These are phyloP conservation scores for Stenodema calcarata DNA, from an alignment of 2,888 invertebrate species.

Conservation along the genomic window DNA sequence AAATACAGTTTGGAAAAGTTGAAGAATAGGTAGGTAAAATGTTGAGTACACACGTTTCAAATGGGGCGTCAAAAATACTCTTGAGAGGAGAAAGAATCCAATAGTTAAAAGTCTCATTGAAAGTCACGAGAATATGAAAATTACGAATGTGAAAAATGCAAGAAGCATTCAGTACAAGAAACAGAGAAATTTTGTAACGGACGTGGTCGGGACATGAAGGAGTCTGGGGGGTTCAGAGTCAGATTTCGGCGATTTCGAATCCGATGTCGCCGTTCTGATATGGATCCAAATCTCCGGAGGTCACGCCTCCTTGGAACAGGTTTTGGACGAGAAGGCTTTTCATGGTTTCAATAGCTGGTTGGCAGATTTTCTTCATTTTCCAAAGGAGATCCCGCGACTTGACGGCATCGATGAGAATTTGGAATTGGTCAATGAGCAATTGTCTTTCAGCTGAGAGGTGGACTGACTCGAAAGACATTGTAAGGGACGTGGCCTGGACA, in stretches of 20 bases:
- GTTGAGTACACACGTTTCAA: not conserved
- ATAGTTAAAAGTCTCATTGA: not conserved
- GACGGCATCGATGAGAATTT: not conserved
- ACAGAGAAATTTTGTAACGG: not conserved
- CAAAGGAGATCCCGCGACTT: not conserved
- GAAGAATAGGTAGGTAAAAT: not conserved
- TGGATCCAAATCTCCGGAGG: too few relatives aligned
- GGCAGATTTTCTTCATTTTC: constrained; percentile 30
- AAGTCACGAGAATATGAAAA: not conserved
- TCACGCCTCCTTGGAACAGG: too few relatives aligned
- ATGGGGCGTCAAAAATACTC: not conserved
- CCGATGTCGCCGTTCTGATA: too few relatives aligned
- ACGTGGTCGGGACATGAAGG: too few relatives aligned
- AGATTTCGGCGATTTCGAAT: too few relatives aligned
- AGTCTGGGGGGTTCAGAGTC: too few relatives aligned
- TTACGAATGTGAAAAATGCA: not conserved
- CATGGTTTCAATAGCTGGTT: constrained; percentile 21
- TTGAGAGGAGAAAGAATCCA: not conserved
- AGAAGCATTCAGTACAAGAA: not conserved
- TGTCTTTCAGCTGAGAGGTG: not conserved
- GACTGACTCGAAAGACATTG: not conserved
- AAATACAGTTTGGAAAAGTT: not conserved
- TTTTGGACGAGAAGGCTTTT: constrained; percentile 1
- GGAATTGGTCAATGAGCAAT: constrained; percentile 12
- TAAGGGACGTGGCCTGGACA: not conserved